These are phyloP conservation scores for Chrysaora quinquecirrha DNA, from an alignment of 30 jellyfish, hydroid and myxozoan species.

Conservation along the genomic window DNA sequence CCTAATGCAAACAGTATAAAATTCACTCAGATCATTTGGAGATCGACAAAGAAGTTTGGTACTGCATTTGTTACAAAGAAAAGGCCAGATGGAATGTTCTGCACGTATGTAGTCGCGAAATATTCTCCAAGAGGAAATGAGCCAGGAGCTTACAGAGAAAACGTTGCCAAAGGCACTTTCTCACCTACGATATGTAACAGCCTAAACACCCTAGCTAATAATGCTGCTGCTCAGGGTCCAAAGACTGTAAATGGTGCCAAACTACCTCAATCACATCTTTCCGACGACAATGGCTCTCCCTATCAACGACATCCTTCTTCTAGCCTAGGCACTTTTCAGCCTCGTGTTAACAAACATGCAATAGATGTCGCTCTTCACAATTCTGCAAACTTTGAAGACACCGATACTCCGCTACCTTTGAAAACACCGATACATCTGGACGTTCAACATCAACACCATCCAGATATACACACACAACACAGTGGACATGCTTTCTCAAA, in stretches of 20 bases:
- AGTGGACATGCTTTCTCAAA: neutral
- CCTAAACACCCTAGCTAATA: constrained; percentile 65
- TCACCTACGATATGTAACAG: constrained; percentile 78
- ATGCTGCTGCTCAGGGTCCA: constrained; percentile 55
- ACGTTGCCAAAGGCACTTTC: constrained; percentile 71
- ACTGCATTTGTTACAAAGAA: constrained; percentile 82
- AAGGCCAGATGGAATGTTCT: constrained; percentile 45
- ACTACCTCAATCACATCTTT: neutral
- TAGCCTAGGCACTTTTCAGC: constrained; percentile 42
- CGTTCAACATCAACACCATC: neutral
- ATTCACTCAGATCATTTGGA: constrained; percentile 87
- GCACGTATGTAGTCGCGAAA: constrained; percentile 85
- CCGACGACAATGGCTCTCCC: neutral
- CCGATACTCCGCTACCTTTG: too few relatives aligned
- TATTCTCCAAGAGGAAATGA: constrained; percentile 74
- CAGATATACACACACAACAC: constrained; percentile 7
- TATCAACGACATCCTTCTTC: neutral
- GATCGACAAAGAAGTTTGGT: constrained; percentile 68
- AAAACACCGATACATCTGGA: neutral
- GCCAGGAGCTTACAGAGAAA: constrained; percentile 63
- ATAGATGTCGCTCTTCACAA: constrained; percentile 27
- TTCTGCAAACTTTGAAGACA: constrained; percentile 35
- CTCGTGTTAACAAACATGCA: constrained; percentile 49
- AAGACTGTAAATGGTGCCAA: neutral
- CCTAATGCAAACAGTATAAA: constrained; percentile 54